Percentiles rank a stretch among this genome's conserved stretches.
These are phyloP conservation scores for Plectropomus leopardus DNA, from an alignment of 2,113 vertebrate species.

Conservation along the genomic window DNA sequence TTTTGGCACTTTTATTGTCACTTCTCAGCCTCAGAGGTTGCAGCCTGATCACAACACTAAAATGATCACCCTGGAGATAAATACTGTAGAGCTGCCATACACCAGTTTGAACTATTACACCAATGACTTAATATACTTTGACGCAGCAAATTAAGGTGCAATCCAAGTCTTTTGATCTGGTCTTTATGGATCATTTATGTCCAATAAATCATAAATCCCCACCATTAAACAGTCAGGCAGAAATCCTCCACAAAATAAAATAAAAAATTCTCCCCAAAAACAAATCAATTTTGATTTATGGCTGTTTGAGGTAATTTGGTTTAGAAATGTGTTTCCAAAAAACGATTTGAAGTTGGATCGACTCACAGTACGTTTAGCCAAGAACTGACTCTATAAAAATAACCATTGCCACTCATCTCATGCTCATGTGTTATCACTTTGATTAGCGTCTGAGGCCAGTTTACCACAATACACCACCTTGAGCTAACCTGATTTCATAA, in stretches of 20 bases:
- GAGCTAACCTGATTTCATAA: neutral
- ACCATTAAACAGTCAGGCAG: neutral
- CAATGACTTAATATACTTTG: neutral
- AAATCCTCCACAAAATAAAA: neutral
- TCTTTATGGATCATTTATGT: neutral
- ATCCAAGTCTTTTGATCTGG: neutral
- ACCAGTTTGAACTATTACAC: neutral
- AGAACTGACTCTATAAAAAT: neutral
- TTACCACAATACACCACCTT: neutral
- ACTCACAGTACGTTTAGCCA: neutral
- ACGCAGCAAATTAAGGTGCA: neutral
- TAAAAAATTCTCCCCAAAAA: neutral
- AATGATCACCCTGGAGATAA: neutral
- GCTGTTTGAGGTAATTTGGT: neutral
- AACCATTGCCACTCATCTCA: neutral
- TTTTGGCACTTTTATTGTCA: too few relatives aligned
- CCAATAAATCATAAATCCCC: neutral
- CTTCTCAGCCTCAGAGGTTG: too few relatives aligned
- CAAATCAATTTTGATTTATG: neutral
- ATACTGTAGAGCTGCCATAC: neutral
- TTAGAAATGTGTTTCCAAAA: neutral
- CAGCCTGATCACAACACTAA: neutral
- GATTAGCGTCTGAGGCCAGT: neutral
- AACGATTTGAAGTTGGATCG: neutral
- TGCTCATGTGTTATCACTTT: conserved; percentile 7